Conservation (phyloP, 2,797 vertebrate genomes). For the Ctenopoma kingsleyae region DNA sequence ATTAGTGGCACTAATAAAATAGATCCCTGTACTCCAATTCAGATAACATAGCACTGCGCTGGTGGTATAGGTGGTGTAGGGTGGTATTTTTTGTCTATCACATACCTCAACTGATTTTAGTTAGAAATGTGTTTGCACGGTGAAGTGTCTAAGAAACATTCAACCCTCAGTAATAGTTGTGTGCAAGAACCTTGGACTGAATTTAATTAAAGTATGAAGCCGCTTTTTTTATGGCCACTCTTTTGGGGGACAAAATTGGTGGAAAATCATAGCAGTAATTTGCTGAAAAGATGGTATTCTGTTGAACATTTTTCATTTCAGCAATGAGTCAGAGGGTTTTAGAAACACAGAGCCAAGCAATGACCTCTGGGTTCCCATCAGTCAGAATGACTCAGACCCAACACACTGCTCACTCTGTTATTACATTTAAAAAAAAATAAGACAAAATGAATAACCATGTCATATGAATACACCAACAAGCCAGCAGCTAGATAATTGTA, state of each 20-base stretch:
- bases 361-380: conserved; percentile 43
- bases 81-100: background rate
- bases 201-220: conserved; percentile 1
- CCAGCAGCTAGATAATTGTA: conserved; percentile 47
- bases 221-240: background rate
- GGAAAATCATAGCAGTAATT: conserved; percentile 5
- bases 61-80: background rate
- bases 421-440: conserved; percentile 55
- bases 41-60: background rate
- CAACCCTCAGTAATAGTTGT: background rate
- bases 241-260: background rate
- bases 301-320: conserved; percentile 28
- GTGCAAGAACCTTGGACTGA: background rate
- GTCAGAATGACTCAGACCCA: conserved; percentile 53
- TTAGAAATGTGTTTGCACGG: background rate
- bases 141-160: background rate
- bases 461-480: conserved; percentile 50
- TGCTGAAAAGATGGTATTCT: conserved; percentile 31
- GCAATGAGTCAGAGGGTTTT: conserved; percentile 43
- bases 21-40: background rate
- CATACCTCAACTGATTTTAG: background rate
- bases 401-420: conserved; percentile 49
- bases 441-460: conserved; percentile 58
- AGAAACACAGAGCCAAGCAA: conserved; percentile 27
- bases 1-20: conserved; percentile 6